A percentile compares a stretch with the other conserved stretches of the same genome.
These are phyloP conservation scores for Eupithecia vulgata DNA, from an alignment of 2,888 invertebrate species.

Conservation along the genomic window DNA sequence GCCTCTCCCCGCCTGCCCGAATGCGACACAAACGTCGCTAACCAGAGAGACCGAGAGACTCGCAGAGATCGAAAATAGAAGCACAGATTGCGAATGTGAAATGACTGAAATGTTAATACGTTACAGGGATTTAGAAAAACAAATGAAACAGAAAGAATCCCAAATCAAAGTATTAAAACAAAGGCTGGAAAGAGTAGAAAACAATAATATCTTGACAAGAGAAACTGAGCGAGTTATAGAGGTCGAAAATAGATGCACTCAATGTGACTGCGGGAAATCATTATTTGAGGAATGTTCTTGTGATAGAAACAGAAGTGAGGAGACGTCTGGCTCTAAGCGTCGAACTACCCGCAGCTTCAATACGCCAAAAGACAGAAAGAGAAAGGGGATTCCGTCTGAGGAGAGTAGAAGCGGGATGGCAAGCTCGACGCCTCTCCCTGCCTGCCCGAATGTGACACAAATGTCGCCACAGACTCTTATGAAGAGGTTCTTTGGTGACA, in stretches of 20 bases:
- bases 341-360: background rate
- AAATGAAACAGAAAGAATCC: slow-evolving; percentile 60
- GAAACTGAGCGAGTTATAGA: slow-evolving; percentile 15
- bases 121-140: slow-evolving; percentile 61
- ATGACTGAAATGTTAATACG: slow-evolving; percentile 11
- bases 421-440: background rate
- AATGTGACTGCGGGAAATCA: background rate
- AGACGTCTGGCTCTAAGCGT: slow-evolving; percentile 45
- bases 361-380: background rate
- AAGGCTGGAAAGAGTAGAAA: slow-evolving; percentile 43
- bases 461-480: background rate
- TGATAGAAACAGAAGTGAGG: slow-evolving; percentile 38
- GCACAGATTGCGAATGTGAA: background rate
- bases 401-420: background rate
- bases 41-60: too few species aligned
- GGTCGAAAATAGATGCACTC: slow-evolving; percentile 14
- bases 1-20: background rate
- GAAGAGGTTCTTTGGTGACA: background rate
- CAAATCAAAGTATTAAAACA: slow-evolving; percentile 52
- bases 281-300: background rate
- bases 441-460: background rate
- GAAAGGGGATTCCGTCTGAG: background rate
- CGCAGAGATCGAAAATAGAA: slow-evolving; percentile 12
- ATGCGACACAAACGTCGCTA: background rate
- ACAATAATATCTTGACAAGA: slow-evolving; percentile 18